Evolutionary conservation across 2,113 vertebrate species (phyloP), one percentile per base, ranked within the genome.

Genomic region (Xiphophorus couchianus): DNA sequence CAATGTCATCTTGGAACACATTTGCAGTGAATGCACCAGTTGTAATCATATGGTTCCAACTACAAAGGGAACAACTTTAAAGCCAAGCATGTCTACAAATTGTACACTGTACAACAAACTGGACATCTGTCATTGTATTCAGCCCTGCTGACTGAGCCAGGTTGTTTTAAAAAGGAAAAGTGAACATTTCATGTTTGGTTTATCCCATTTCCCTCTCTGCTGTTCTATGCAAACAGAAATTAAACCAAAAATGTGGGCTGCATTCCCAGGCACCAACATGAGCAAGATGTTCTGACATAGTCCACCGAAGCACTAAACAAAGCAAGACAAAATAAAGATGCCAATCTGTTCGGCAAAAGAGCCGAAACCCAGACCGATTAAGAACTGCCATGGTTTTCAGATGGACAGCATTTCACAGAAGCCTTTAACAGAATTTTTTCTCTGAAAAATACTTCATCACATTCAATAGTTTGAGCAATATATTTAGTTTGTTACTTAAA

Each of bases 11-110:
- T 89, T 84, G 76, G 90, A 81, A 78, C 83, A 89, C 68, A 64
- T 90, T 93, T 85, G 91, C 79, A 88, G 79, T 51, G 73, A 89
- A 90, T 84, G 79, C 84, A 87, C 80, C 77, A 84, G 84, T 88
- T 89, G 87, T 93, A 94, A 94, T 94, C 86, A 94, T 91, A 94
- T 70, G 85, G 74, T 90, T 87, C 73, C 69, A 85, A 77, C 76
- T 88, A 85, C 85, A 87, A 83, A 90, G 89, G 67, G 42, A 72
- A 70, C 70, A 65, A 62, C 67, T 78, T 69, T 68, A 67, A 86
- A 72, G 62, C 83, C 77, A 68, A 74, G 76, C 84, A 75, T 74
- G 54, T 71, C 42, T 77, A 88, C 87, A 94, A 94, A 94, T 92
- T 93, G 90, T 61, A 93, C 76, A 81, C 79, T 76, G 42, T 78